phyloP scores from a whole-genome alignment of 2,888 invertebrate species.

The Melanophora roralis region DNA sequence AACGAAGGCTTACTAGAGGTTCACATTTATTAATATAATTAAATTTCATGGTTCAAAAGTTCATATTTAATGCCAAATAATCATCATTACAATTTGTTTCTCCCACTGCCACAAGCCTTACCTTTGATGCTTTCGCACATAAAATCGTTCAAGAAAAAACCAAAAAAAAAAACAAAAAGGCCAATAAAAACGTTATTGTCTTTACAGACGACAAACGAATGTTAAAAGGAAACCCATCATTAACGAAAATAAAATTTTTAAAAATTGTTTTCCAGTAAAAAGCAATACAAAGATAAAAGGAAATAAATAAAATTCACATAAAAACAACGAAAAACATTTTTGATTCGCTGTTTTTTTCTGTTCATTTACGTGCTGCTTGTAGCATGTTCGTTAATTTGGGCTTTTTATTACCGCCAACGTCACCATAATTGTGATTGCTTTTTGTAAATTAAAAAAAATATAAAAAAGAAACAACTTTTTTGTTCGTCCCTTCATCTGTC shows the following conservation, averaged over 20 bases:
- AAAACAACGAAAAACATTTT: conserved; percentile 34
- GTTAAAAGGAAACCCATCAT: too few species aligned
- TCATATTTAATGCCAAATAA: conserved; percentile 21
- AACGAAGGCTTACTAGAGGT: too few species aligned
- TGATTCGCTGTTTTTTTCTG: conserved; percentile 9
- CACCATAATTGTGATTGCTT: conserved; percentile 3
- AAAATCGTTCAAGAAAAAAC: too few species aligned
- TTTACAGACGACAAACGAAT: too few species aligned
- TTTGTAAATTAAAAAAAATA: conserved; percentile 1
- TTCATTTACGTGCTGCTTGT: conserved; percentile 4
- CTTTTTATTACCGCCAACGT: neutral
- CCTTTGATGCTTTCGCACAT: too few species aligned
- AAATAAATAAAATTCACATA: conserved; percentile 35
- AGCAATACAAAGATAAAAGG: neutral
- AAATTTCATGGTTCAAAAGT: conserved; percentile 24
- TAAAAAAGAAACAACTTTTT: too few species aligned
- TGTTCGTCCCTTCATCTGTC: neutral
- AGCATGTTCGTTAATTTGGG: neutral
- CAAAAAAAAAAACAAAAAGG: too few species aligned
- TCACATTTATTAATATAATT: conserved; percentile 8
- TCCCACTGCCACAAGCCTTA: neutral
- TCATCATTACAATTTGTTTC: conserved; percentile 27
- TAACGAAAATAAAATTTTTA: too few species aligned
- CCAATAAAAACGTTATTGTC: too few species aligned
- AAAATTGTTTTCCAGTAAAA: neutral